Conservation (phyloP, 1,140 invertebrate species). For the Lordiphosa stackelbergi region DNA sequence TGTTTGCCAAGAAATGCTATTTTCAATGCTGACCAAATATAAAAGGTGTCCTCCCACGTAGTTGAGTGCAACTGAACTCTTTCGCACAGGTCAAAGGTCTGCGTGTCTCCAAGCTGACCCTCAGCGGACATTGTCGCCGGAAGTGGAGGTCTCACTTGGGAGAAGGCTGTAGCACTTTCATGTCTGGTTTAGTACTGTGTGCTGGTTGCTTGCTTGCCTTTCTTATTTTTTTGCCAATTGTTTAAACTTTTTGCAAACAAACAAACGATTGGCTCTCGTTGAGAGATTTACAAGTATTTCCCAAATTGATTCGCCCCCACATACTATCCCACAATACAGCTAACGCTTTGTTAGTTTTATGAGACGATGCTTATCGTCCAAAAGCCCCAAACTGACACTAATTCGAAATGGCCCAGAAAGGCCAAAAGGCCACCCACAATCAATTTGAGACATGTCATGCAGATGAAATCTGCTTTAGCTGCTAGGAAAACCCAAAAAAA, state of each 20-base stretch:
- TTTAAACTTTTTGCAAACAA: slow-evolving; percentile 39
- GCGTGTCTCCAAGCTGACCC: slow-evolving; percentile 40
- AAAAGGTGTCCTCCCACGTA: slow-evolving; percentile 23
- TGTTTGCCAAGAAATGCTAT: slow-evolving; percentile 45
- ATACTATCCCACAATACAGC: slow-evolving; percentile 1
- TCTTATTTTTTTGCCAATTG: slow-evolving; percentile 26
- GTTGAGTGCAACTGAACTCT: slow-evolving; percentile 24
- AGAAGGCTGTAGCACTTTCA: slow-evolving; percentile 36
- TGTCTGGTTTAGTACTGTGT: background rate
- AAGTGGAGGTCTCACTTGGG: slow-evolving; percentile 35
- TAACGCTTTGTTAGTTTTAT: slow-evolving; percentile 56
- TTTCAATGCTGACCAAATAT: slow-evolving; percentile 26
- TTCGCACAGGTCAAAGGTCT: slow-evolving; percentile 49
- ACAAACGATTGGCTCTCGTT: slow-evolving; percentile 35
- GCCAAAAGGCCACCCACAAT: slow-evolving; percentile 30
- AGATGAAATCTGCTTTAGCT: slow-evolving; percentile 33
- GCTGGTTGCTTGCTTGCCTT: background rate
- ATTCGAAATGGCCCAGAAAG: slow-evolving; percentile 61
- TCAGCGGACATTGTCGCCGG: slow-evolving; percentile 51
- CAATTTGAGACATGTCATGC: slow-evolving; percentile 11
- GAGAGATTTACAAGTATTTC: slow-evolving; percentile 35
- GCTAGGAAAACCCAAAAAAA: slow-evolving; percentile 37
- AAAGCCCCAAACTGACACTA: slow-evolving; percentile 33
- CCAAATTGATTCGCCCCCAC: slow-evolving; percentile 24
- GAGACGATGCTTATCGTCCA: slow-evolving; percentile 38